These are phyloP conservation scores for Semotilus atromaculatus DNA, from an alignment of 2,797 vertebrate genomes.

Conservation along the genomic window DNA sequence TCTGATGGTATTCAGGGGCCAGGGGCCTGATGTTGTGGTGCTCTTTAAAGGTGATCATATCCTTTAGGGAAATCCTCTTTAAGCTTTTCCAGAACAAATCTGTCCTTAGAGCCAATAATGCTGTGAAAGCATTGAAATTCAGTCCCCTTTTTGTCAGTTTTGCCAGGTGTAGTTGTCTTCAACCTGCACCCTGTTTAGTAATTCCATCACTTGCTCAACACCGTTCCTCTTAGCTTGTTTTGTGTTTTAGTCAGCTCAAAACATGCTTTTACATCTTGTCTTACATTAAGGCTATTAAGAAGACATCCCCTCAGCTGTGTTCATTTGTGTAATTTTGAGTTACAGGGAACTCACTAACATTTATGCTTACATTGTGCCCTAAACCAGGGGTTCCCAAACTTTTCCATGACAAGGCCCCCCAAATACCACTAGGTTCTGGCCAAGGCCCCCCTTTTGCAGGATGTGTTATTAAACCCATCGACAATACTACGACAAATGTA, in stretches of 20 bases:
- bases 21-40: slow-evolving; percentile 68
- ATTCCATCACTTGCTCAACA: neutral
- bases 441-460: too few relatives aligned
- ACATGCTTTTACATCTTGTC: neutral
- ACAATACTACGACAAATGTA: too few relatives aligned
- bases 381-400: too few relatives aligned
- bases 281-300: slow-evolving; percentile 30
- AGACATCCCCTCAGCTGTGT: slow-evolving; percentile 7
- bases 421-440: too few relatives aligned
- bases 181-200: slow-evolving; percentile 24
- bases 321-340: slow-evolving; percentile 10
- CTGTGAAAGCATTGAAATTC: slow-evolving; percentile 49
- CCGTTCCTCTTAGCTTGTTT: slow-evolving; percentile 34
- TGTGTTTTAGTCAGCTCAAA: slow-evolving; percentile 7
- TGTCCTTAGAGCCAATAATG: slow-evolving; percentile 56
- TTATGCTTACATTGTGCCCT: slow-evolving; percentile 18
- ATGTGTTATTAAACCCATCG: too few relatives aligned
- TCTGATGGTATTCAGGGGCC: slow-evolving; percentile 72
- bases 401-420: too few relatives aligned
- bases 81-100: slow-evolving; percentile 60
- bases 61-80: slow-evolving; percentile 65
- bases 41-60: slow-evolving; percentile 65
- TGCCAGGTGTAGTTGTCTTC: slow-evolving; percentile 41
- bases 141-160: slow-evolving; percentile 29
- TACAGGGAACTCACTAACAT: neutral